Evolutionary conservation across 2,113 vertebrate genomes (phyloP).

Genomic region (Macquaria australasica): DNA sequence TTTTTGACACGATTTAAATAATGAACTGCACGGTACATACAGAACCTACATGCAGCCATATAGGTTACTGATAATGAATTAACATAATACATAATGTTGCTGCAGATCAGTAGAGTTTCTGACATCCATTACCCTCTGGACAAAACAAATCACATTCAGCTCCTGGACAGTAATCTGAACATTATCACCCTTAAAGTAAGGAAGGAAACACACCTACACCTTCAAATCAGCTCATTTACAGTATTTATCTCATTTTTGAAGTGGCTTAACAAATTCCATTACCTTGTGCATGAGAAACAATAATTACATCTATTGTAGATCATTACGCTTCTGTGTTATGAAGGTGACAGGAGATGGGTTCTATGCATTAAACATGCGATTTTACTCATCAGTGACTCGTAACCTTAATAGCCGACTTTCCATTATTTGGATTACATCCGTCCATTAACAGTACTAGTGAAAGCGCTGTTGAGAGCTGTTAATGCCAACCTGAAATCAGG

Average conservation of each 20-base stretch:
- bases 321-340: constrained; percentile 20
- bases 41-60: no score
- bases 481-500: not conserved
- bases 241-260: not conserved
- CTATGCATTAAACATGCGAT: constrained; percentile 44
- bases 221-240: not conserved
- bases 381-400: constrained; percentile 44
- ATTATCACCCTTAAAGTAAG: not conserved
- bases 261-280: constrained; percentile 10
- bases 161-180: not conserved
- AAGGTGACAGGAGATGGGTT: constrained; percentile 8
- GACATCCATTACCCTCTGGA: not conserved
- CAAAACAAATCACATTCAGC: not conserved
- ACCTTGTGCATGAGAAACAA: constrained; percentile 14
- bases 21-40: no score
- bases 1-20: no score
- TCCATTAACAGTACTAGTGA: constrained; percentile 32
- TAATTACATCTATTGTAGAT: constrained; percentile 35
- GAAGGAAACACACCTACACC: not conserved
- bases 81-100: no score
- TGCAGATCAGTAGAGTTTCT: not conserved
- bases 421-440: constrained; percentile 29
- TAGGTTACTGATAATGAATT: no score
- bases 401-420: constrained; percentile 29
- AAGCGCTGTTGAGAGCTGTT: constrained; percentile 7